These are phyloP conservation scores for Limnothrissa miodon DNA, from an alignment of 2,113 vertebrate species.

Conservation along the genomic window DNA sequence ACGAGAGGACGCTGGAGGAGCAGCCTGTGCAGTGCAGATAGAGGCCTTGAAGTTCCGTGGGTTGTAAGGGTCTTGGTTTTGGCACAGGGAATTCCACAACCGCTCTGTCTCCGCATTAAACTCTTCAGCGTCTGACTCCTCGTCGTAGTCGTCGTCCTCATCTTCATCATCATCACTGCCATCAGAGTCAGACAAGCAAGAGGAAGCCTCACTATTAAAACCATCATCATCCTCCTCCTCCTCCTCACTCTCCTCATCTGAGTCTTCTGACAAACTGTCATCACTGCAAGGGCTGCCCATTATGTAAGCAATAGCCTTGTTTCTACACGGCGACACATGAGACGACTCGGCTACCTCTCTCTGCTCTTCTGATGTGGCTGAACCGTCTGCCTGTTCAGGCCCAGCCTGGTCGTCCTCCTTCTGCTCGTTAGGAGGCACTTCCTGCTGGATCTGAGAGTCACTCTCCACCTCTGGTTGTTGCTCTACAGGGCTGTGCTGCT, in stretches of 20 bases:
- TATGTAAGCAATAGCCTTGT: constrained; percentile 90
- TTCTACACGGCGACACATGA: constrained; percentile 71
- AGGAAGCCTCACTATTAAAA: constrained; percentile 82
- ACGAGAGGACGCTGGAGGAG: constrained; percentile 41
- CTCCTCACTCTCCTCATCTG: constrained; percentile 59
- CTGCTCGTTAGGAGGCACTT: not conserved
- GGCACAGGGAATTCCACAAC: constrained; percentile 80
- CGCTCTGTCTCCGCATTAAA: constrained; percentile 66
- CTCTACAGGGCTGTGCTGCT: not conserved
- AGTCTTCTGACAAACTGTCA: constrained; percentile 62
- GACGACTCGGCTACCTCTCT: not conserved
- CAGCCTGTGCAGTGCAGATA: constrained; percentile 62
- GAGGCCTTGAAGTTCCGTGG: constrained; percentile 84
- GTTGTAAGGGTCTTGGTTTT: constrained; percentile 81
- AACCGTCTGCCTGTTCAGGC: not conserved
- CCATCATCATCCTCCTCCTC: constrained; percentile 71
- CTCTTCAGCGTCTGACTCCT: constrained; percentile 33
- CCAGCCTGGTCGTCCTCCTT: not conserved
- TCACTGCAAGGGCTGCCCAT: constrained; percentile 81
- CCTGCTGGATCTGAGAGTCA: not conserved
- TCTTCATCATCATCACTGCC: constrained; percentile 49
- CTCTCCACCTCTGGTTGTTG: not conserved
- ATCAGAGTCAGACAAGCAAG: constrained; percentile 68
- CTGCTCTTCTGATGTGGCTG: constrained; percentile 6
- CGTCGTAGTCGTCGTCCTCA: constrained; percentile 35